Percentiles rank a stretch among this genome's conserved stretches.
These are phyloP conservation scores for Myotis yumanensis DNA, from an alignment of 2,113 vertebrate genomes.

Conservation along the genomic window DNA sequence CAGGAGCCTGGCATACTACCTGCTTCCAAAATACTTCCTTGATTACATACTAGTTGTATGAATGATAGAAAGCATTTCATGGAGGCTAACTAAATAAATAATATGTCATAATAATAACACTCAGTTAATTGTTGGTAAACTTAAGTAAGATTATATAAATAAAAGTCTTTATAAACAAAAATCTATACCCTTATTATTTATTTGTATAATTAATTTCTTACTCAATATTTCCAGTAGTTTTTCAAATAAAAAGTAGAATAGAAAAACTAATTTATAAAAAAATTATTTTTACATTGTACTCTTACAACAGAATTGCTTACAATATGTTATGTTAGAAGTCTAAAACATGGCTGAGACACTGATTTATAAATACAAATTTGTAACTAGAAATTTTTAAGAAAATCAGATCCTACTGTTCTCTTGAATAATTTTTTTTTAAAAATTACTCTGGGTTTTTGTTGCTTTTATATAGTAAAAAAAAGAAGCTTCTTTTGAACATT, in stretches of 20 bases:
- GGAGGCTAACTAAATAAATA: not conserved
- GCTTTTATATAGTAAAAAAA: slow-evolving; percentile 17
- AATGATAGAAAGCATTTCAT: not conserved
- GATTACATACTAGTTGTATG: not conserved
- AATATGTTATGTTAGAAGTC: not conserved
- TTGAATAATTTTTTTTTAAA: slow-evolving; percentile 17
- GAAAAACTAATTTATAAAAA: not conserved
- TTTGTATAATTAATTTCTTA: not conserved
- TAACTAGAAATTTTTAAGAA: not conserved
- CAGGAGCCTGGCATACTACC: not conserved
- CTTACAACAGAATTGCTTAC: not conserved
- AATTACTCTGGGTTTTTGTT: not conserved
- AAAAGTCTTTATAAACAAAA: not conserved
- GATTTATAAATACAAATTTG: slow-evolving; percentile 47
- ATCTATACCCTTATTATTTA: not conserved
- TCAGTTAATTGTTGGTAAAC: not conserved
- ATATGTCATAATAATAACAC: not conserved
- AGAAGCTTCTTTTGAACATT: not conserved
- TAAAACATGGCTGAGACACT: slow-evolving; percentile 4
- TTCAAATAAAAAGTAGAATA: slow-evolving; percentile 21
- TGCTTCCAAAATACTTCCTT: not conserved
- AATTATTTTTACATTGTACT: not conserved
- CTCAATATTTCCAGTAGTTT: not conserved
- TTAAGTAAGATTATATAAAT: not conserved
- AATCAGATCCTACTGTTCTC: not conserved